phyloP scores from a whole-genome alignment of 2,113 vertebrate species.

The Eptatretus burgeri region DNA sequence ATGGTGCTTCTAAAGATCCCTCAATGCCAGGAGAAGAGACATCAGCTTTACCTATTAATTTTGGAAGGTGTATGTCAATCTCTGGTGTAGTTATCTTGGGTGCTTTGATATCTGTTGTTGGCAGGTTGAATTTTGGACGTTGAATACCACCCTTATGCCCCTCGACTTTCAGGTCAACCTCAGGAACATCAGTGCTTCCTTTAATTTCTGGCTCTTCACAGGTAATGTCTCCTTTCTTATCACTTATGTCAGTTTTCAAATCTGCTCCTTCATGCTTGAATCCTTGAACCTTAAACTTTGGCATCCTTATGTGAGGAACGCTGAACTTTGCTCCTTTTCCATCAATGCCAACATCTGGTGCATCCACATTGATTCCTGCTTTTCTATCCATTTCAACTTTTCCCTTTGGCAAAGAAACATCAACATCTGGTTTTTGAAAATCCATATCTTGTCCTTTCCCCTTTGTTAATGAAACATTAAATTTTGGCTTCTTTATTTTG shows the following conservation, averaged over 20 bases:
- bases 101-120: neutral
- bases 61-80: constrained; percentile 3
- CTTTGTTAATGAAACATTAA: constrained; percentile 12
- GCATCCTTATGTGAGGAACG: neutral
- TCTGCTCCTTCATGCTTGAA: neutral
- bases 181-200: neutral
- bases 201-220: neutral
- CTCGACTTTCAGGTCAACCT: constrained; percentile 10
- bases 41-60: constrained; percentile 13
- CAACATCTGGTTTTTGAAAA: constrained; percentile 13
- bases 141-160: neutral
- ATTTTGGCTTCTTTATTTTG: constrained; percentile 14
- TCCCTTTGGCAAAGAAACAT: neutral
- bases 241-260: neutral
- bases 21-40: constrained; percentile 4
- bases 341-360: constrained; percentile 1
- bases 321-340: neutral
- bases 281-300: neutral
- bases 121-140: neutral
- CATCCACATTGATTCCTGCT: constrained; percentile 14
- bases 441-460: constrained; percentile 11
- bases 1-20: constrained; percentile 13
- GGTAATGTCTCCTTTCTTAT: neutral
- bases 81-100: neutral
- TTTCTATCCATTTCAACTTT: constrained; percentile 17